These are phyloP conservation scores for Oligia latruncula DNA, from an alignment of 2,888 invertebrate genomes.

Conservation along the genomic window DNA sequence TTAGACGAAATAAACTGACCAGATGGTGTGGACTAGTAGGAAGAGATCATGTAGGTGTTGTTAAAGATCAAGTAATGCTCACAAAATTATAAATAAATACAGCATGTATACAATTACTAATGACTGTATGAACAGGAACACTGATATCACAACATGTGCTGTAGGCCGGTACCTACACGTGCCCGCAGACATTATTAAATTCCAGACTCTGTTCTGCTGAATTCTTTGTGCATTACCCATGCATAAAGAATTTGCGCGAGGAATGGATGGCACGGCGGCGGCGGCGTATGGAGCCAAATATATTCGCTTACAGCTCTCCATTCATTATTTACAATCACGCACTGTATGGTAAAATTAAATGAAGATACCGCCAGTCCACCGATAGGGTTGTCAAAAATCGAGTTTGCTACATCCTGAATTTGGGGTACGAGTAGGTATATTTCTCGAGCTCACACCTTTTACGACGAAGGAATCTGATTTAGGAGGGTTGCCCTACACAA, in stretches of 20 bases:
- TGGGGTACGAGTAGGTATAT: background rate
- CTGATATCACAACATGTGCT: slow-evolving; percentile 1
- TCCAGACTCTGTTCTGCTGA: slow-evolving; percentile 21
- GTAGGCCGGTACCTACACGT: too few relatives aligned
- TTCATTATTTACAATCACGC: slow-evolving; percentile 25
- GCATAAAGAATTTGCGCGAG: slow-evolving; percentile 17
- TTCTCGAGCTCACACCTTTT: slow-evolving; percentile 14
- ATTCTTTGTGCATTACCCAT: slow-evolving; percentile 4
- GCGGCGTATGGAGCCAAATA: background rate
- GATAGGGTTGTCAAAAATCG: slow-evolving; percentile 20
- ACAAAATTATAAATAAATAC: background rate
- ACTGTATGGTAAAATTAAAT: slow-evolving; percentile 19
- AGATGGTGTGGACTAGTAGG: background rate
- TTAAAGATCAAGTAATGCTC: background rate
- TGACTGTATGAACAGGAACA: slow-evolving; percentile 4
- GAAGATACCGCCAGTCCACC: slow-evolving; percentile 7
- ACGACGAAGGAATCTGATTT: slow-evolving; percentile 19
- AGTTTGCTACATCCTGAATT: slow-evolving; percentile 4
- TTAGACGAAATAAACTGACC: background rate
- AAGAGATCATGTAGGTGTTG: too few relatives aligned
- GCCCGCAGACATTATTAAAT: slow-evolving; percentile 43
- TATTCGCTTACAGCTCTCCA: slow-evolving; percentile 20
- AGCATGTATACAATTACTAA: background rate
- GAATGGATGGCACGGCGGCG: background rate
- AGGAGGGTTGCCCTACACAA: slow-evolving; percentile 3